These are phyloP conservation scores for Trachelus tabidus DNA, from an alignment of 2,888 invertebrate species.

Conservation along the genomic window DNA sequence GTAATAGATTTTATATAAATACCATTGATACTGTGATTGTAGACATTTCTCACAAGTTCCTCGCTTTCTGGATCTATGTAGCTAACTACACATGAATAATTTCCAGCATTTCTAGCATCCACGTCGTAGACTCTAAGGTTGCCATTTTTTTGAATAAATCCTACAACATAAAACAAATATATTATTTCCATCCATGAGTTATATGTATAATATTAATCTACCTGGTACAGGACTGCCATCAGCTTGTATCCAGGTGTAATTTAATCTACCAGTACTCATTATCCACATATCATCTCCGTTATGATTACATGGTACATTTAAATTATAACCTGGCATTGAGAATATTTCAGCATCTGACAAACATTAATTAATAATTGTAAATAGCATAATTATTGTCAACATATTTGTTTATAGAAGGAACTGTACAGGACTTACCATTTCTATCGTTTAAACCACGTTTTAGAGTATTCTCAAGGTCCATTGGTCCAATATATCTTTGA, in stretches of 20 bases:
- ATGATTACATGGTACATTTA: constrained; percentile 50
- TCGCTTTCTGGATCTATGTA: constrained; percentile 52
- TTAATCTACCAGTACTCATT: constrained; percentile 44
- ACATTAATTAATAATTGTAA: not conserved
- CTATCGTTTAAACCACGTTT: constrained; percentile 25
- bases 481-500: constrained; percentile 44
- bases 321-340: constrained; percentile 47
- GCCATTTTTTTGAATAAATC: constrained; percentile 46
- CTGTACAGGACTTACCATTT: constrained; percentile 24
- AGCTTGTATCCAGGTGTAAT: constrained; percentile 48
- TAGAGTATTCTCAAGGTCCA: constrained; percentile 40
- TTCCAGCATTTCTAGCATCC: constrained; percentile 47
- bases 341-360: constrained; percentile 42
- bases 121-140: constrained; percentile 47
- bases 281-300: constrained; percentile 44
- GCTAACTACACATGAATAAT: constrained; percentile 49
- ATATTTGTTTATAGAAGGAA: not conserved
- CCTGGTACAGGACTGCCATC: constrained; percentile 45
- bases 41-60: constrained; percentile 42
- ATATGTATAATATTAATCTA: constrained; percentile 14
- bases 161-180: constrained; percentile 21
- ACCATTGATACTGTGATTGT: constrained; percentile 48
- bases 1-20: not conserved
- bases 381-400: not conserved
- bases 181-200: not conserved